Evolutionary conservation across 2,797 vertebrate genomes (phyloP).

Genomic region (Anniella stebbinsi): DNA sequence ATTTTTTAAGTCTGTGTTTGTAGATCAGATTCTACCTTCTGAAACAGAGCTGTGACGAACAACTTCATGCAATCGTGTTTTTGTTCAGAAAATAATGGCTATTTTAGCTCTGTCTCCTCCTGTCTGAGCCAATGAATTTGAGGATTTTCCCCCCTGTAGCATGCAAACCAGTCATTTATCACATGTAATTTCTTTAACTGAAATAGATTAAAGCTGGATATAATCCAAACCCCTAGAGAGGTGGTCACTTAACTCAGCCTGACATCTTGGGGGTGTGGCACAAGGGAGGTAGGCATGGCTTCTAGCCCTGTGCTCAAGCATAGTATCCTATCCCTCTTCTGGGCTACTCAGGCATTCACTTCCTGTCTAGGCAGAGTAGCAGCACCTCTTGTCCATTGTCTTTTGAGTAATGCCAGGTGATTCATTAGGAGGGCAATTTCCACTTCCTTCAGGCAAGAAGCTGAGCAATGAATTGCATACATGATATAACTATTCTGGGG

Average conservation of each 20-base stretch:
- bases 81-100: slow-evolving; percentile 48
- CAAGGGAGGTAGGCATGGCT: neutral
- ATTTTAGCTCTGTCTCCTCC: neutral
- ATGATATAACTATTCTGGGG: neutral
- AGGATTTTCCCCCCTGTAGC: rapidly evolving
- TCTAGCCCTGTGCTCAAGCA: too few relatives aligned
- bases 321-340: neutral
- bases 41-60: slow-evolving; percentile 50
- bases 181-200: neutral
- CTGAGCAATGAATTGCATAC: neutral
- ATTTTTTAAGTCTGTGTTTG: slow-evolving; percentile 66
- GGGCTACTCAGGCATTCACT: neutral
- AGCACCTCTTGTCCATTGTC: too few relatives aligned
- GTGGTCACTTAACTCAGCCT: neutral
- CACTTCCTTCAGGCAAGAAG: neutral
- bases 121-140: neutral
- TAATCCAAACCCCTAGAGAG: neutral
- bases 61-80: slow-evolving; percentile 62
- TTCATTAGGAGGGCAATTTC: neutral
- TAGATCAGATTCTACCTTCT: slow-evolving; percentile 59
- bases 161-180: neutral
- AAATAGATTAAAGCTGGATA: rapidly evolving
- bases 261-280: neutral
- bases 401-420: neutral
- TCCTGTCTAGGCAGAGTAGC: neutral